Percentiles rank a stretch among this genome's conserved stretches.
Evolutionary conservation across 2,113 vertebrate species (phyloP).

Genomic region (Cairina moschata): DNA sequence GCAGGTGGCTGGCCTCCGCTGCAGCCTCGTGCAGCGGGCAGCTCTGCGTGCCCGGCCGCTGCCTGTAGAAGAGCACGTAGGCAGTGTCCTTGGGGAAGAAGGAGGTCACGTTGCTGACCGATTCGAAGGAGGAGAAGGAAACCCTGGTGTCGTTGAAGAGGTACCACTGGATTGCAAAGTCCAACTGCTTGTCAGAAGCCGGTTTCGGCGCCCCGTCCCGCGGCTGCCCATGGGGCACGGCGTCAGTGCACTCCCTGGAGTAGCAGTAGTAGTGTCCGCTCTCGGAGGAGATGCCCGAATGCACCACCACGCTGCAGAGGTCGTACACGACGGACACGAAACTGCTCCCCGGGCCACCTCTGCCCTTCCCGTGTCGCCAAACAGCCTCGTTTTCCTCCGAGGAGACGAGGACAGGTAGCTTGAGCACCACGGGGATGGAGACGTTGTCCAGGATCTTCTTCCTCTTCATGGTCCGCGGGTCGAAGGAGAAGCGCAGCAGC

Average conservation of each 20-base stretch:
- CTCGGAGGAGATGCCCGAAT: slow-evolving; percentile 83
- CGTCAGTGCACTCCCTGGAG: slow-evolving; percentile 75
- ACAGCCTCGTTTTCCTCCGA: slow-evolving; percentile 19
- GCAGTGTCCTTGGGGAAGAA: slow-evolving; percentile 87
- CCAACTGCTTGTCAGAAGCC: slow-evolving; percentile 30
- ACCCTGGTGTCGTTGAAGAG: slow-evolving; percentile 86
- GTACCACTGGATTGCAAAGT: slow-evolving; percentile 82
- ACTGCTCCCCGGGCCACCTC: not conserved
- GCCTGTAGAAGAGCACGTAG: slow-evolving; percentile 82
- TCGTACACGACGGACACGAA: slow-evolving; percentile 75
- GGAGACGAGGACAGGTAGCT: slow-evolving; percentile 71
- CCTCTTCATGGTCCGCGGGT: slow-evolving; percentile 80
- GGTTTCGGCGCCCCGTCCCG: not conserved
- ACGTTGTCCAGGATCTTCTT: slow-evolving; percentile 85
- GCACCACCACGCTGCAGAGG: slow-evolving; percentile 84
- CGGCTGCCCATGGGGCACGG: rapidly evolving
- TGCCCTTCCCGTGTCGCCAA: not conserved
- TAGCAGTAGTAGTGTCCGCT: slow-evolving; percentile 88
- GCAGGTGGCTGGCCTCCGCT: not conserved
- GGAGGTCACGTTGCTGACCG: slow-evolving; percentile 82
- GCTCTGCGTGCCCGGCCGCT: slow-evolving; percentile 43
- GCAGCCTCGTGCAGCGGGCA: not conserved
- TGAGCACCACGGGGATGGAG: slow-evolving; percentile 78
- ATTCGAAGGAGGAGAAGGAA: slow-evolving; percentile 85
- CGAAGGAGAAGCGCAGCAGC: slow-evolving; percentile 81